Base-by-base conservation (phyloP, 2,113 vertebrate genomes). In the Uria lomvia region DNA sequence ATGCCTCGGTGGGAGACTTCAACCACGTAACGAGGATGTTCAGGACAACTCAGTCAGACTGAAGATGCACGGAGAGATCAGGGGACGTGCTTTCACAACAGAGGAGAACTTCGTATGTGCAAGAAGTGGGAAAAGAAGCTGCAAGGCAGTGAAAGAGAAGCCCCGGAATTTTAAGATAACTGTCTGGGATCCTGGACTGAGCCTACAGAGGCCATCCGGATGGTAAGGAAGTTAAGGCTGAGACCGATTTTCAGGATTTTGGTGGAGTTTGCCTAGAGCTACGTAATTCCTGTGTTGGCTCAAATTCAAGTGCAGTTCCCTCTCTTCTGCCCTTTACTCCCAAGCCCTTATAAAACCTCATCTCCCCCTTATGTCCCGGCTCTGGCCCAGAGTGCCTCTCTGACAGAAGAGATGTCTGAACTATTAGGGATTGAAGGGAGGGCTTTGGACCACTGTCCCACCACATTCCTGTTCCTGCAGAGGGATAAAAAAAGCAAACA, bases 221-320 rank as follows among this genome's bases (percentile, higher is more conserved):
- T 7, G 21, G 23, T 76, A 22, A 38, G 40, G 36, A 70, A 72
- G 3, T 0, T 50, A 42, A 84, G 38, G 32, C 22, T 42, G 30
- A 74, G 9, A 75, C 1, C 1, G 1, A 27, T 27, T 21, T 24
- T 26, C 59, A 89, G n/a, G 34, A 38, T 70, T 85, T 80, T 84
- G 49, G 30, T 36, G 36, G 9, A 62, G 49, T 53, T 50, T 92
- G 52, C 26, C 30, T 26, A 49, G 5, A 85, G 30, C 12, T 52
- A 56, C 1, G 0, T 2, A 6, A 15, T n/a, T 62, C 24, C n/a
- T 8, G 4, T 13, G 20, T 3, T 43, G 40, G 19, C 26, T 74
- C 7, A 56, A 91, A 83, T 23, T n/a, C 40, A 47, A 62, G 11
- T 14, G 27, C 24, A 63, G 45, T 42, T 78, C 42, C 50, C 10